A percentile compares a stretch with the other conserved stretches of the same genome.
Evolutionary conservation across 2,888 invertebrate species (phyloP).

Genomic region (Sipha maydis): DNA sequence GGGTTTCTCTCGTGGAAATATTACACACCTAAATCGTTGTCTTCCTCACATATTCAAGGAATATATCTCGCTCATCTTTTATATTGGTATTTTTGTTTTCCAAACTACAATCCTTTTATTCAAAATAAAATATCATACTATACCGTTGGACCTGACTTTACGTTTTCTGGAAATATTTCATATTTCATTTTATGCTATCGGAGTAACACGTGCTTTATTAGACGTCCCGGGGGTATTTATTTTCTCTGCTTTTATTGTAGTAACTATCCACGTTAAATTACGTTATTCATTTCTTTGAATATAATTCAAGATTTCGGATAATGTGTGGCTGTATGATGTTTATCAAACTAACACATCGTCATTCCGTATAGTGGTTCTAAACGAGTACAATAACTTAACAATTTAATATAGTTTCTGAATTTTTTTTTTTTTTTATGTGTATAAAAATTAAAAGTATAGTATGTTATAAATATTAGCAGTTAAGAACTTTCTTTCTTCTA

Average conservation of each 20-base stretch:
- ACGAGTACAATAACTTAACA: background rate
- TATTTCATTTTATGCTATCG: background rate
- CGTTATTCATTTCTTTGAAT: background rate
- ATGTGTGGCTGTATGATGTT: background rate
- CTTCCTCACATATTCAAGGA: no score
- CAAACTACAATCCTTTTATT: no score
- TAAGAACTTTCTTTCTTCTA: no score
- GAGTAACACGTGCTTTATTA: background rate
- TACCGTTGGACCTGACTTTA: no score
- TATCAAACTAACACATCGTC: background rate
- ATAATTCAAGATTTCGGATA: background rate
- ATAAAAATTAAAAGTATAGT: background rate
- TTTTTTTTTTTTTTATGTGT: background rate
- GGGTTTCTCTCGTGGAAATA: no score
- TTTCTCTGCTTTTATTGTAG: background rate
- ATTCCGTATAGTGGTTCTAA: background rate
- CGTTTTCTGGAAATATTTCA: background rate
- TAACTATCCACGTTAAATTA: background rate
- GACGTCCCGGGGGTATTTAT: background rate
- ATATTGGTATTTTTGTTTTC: no score
- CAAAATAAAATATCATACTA: no score
- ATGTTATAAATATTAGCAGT: background rate
- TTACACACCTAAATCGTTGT: no score
- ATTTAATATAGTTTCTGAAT: background rate
- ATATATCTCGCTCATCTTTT: no score